These are phyloP conservation scores for Vimba vimba DNA, from an alignment of 2,113 vertebrate species.

Conservation along the genomic window DNA sequence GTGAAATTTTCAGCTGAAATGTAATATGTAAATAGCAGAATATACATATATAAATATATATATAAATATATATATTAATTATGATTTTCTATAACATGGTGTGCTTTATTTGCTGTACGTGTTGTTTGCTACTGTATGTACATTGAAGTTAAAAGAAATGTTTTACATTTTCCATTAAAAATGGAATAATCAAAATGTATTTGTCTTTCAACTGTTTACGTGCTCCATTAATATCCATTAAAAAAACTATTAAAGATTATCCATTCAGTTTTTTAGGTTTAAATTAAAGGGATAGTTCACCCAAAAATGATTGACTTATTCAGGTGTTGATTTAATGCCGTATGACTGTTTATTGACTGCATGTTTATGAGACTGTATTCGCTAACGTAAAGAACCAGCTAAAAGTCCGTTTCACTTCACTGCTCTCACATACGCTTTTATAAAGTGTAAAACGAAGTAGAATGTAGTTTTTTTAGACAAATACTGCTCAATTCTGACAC, in stretches of 20 bases:
- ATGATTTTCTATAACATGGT: conserved; percentile 63
- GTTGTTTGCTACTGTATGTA: conserved; percentile 64
- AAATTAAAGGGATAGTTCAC: not conserved
- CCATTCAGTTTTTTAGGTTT: not conserved
- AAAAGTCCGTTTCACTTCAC: not conserved
- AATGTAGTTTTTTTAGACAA: not conserved
- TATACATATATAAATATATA: conserved; percentile 59
- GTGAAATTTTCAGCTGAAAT: conserved; percentile 57
- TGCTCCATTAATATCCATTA: not conserved
- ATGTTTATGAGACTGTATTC: not conserved
- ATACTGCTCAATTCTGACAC: not conserved
- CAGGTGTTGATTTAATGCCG: not conserved
- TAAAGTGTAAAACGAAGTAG: not conserved
- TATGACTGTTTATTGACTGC: not conserved
- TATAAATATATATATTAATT: conserved; percentile 40
- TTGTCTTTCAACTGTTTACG: not conserved
- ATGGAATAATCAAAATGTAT: conserved; percentile 41
- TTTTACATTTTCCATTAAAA: conserved; percentile 65
- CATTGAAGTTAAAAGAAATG: conserved; percentile 59
- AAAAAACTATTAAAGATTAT: not conserved
- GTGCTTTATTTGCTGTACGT: conserved; percentile 62
- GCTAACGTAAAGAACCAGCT: no score
- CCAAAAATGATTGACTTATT: not conserved
- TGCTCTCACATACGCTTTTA: not conserved
- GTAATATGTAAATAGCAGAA: conserved; percentile 61